These are phyloP conservation scores for Cyphomyrmex costatus DNA, from an alignment of 1,140 invertebrate species.

Conservation along the genomic window DNA sequence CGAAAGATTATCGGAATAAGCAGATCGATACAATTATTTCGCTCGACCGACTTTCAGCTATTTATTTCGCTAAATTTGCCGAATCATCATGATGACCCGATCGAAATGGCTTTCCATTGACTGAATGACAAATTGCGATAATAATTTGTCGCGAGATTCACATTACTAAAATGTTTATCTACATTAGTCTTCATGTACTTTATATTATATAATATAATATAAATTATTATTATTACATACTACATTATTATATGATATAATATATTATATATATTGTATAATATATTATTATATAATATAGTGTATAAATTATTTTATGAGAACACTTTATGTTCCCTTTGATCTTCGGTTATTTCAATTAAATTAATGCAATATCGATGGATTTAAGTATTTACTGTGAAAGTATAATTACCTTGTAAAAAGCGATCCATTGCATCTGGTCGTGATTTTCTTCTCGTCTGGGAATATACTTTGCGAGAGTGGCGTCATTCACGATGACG, in stretches of 20 bases:
- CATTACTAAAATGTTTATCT: constrained; percentile 11
- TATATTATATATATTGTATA: no score
- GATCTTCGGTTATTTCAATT: constrained; percentile 27
- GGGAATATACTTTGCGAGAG: constrained; percentile 86
- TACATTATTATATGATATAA: no score
- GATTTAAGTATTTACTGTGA: background rate
- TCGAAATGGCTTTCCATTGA: background rate
- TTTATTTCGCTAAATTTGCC: constrained; percentile 76
- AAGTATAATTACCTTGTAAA: constrained; percentile 87
- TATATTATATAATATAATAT: background rate
- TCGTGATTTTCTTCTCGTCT: constrained; percentile 87
- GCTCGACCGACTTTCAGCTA: constrained; percentile 60
- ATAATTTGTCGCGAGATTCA: constrained; percentile 68
- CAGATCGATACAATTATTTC: constrained; percentile 76
- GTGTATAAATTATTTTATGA: constrained; percentile 1
- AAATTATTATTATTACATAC: no score
- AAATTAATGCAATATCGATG: background rate
- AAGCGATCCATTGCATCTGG: constrained; percentile 89
- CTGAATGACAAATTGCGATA: constrained; percentile 41
- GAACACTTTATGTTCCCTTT: background rate
- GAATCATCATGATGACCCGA: constrained; percentile 66
- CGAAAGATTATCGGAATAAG: constrained; percentile 18
- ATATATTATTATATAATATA: no score
- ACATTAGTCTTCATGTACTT: background rate
- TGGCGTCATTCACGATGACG: constrained; percentile 79